These are phyloP conservation scores for Ceratitis capitata DNA, from an alignment of 1,140 invertebrate genomes.

Conservation along the genomic window DNA sequence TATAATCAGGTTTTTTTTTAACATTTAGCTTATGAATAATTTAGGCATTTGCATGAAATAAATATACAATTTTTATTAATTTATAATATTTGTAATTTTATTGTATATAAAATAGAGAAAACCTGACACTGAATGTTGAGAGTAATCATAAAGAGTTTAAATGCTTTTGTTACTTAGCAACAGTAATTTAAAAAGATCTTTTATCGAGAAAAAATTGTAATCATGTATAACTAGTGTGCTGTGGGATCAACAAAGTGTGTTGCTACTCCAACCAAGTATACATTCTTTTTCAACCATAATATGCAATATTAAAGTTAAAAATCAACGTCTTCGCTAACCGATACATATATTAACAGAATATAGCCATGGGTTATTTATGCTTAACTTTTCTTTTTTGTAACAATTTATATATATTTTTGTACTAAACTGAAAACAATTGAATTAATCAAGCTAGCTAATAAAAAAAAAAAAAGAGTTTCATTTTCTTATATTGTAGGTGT, in stretches of 20 bases:
- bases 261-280: background rate
- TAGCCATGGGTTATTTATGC: no score
- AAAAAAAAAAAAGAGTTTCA: no score
- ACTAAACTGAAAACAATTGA: no score
- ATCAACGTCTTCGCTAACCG: background rate
- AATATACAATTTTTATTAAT: background rate
- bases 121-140: background rate
- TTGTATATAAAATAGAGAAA: background rate
- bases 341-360: background rate
- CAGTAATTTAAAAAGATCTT: background rate
- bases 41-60: background rate
- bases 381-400: no score
- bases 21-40: no score
- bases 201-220: no score
- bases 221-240: no score
- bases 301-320: no score
- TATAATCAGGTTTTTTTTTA: background rate
- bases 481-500: no score
- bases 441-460: no score
- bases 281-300: background rate
- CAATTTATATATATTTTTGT: background rate
- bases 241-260: background rate
- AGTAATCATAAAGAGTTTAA: constrained; percentile 16
- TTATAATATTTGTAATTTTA: constrained; percentile 8
- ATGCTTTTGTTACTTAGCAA: constrained; percentile 28